These are phyloP conservation scores for Phyllostomus hastatus DNA, from an alignment of 2,113 vertebrate genomes.

Conservation along the genomic window DNA sequence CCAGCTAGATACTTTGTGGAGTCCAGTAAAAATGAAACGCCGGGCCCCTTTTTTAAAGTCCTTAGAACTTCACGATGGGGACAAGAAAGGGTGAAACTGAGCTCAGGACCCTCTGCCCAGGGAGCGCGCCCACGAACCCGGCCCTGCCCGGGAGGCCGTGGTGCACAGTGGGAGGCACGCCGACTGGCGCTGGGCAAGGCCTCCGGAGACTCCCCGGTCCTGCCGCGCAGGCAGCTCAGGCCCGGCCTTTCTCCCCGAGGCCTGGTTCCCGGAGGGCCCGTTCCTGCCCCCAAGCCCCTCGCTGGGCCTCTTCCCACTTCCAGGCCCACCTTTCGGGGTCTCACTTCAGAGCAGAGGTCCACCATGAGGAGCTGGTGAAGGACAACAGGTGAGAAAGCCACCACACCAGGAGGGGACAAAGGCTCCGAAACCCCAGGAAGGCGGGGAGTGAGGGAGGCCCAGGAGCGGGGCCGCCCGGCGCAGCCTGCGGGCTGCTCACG, in stretches of 20 bases:
- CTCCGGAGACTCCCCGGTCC: neutral
- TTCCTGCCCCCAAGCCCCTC: neutral
- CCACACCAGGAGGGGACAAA: neutral
- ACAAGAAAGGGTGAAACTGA: neutral
- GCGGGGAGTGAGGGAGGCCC: neutral
- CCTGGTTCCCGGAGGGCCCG: neutral
- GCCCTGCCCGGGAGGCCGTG: fast-evolving
- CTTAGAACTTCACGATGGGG: neutral
- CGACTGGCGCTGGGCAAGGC: neutral
- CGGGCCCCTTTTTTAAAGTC: neutral
- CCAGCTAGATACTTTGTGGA: too few species aligned
- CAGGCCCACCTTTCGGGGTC: neutral
- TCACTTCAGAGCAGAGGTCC: neutral
- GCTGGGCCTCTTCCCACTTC: neutral
- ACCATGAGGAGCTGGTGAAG: neutral
- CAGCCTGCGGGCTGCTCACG: neutral
- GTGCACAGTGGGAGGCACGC: neutral
- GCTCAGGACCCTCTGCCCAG: neutral
- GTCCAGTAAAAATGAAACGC: neutral
- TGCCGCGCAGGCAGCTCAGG: neutral
- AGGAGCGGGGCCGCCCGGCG: neutral
- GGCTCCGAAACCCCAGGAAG: neutral
- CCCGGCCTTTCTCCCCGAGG: neutral
- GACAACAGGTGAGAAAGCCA: neutral
- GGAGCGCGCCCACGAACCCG: fast-evolving